Evolutionary conservation across 2,888 invertebrate genomes (phyloP), one percentile per base, ranked within the genome.

Genomic region (Ariolimax columbianus): DNA sequence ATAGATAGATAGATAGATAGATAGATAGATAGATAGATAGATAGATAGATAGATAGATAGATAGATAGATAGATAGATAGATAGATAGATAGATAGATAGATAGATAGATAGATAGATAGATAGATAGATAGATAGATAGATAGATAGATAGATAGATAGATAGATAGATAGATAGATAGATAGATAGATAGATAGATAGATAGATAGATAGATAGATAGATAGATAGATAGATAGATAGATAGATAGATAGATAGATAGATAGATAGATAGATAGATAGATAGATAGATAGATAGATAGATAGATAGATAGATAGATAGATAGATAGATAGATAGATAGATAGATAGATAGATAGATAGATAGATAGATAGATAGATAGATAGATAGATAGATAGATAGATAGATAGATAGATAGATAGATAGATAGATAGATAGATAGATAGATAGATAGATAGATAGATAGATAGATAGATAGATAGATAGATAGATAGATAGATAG

Each of bases 231-330:
- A 47, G 30, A 77, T 7, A 47, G 77, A 77, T 6, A 47, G 77
- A 77, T 6, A 77, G 77, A 77, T 14, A 77, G 77, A 77, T 19
- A 77, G 47, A 77, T 30, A 77, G 51, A 77, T 9, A 38, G 72
- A 72, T 9, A 72, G 11, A 72, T 9, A 72, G 72, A 72, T 9
- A 38, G 72, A 47, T 14, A 51, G 63, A 38, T 55, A 51, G 72
- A 72, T 9, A 72, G 36, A 72, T 9, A 72, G 38, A 59, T 17
- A 30, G 36, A 11, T 11, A 36, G 36, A 55, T 14, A 55, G 59
- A 47, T 0, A 51, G 47, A 77, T 7, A 47, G 55, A 77, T 7
- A 77, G 55, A 55, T 7, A 77, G 77, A 40, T 7, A 55, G 33
- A 36, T 17, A 40, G 40, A 40, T 23, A n/a, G n/a, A n/a, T n/a